A percentile compares a stretch with the other conserved stretches of the same genome.
phyloP scores from a whole-genome alignment of 2,888 invertebrate species.

The Erebia aethiops region DNA sequence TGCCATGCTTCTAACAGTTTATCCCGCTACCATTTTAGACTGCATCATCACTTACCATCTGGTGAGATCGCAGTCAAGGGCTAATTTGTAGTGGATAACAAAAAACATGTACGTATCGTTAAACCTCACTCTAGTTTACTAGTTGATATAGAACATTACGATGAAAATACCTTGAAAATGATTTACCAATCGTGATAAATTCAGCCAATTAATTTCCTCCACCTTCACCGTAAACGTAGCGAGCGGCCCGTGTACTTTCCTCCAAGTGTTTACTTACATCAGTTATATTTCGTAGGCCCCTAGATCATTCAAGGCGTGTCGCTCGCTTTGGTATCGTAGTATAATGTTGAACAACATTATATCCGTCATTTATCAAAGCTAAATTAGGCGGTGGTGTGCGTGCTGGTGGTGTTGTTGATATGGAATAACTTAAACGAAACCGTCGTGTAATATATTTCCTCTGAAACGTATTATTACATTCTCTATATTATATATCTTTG shows the following conservation, averaged over 20 bases:
- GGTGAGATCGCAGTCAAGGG: too few relatives aligned
- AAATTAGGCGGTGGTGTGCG: conserved; percentile 11
- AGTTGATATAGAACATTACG: conserved; percentile 1
- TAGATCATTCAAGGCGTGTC: conserved; percentile 12
- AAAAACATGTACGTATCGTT: too few relatives aligned
- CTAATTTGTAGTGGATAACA: too few relatives aligned
- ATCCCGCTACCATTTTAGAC: too few relatives aligned
- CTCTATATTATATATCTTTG: neutral
- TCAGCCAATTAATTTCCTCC: conserved; percentile 15
- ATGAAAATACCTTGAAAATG: neutral
- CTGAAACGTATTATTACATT: neutral
- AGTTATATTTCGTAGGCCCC: conserved; percentile 18
- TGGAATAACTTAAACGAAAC: neutral
- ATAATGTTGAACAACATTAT: conserved; percentile 12
- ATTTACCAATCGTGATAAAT: conserved; percentile 6
- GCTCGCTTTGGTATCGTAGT: neutral
- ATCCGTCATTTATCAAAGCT: conserved; percentile 11
- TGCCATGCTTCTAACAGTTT: too few relatives aligned
- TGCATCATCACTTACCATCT: too few relatives aligned
- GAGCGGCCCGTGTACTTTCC: conserved; percentile 19
- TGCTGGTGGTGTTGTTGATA: conserved; percentile 12
- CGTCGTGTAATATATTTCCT: neutral
- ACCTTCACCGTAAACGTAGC: conserved; percentile 8
- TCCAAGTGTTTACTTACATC: conserved; percentile 19
- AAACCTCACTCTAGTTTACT: neutral